Percentiles rank a stretch among this genome's conserved stretches.
phyloP scores from a whole-genome alignment of 2,797 vertebrate species.

The Morelia viridis region DNA sequence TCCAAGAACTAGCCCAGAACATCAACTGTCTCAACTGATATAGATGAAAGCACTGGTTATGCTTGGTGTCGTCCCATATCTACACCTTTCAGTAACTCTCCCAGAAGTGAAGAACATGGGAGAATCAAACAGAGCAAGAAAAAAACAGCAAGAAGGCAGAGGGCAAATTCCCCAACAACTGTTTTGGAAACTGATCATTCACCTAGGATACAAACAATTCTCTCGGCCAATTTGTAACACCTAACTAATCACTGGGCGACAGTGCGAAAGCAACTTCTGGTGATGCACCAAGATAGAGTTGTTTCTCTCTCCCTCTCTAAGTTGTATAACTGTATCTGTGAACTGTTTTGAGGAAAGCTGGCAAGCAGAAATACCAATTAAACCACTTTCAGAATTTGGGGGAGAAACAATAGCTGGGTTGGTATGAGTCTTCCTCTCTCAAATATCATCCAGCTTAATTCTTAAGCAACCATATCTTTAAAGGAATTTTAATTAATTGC shows the following conservation, averaged over 20 bases:
- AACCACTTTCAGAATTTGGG: neutral
- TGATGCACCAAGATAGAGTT: neutral
- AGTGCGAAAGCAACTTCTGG: neutral
- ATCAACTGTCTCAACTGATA: neutral
- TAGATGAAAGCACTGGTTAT: neutral
- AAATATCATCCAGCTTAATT: neutral
- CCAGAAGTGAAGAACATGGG: neutral
- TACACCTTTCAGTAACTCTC: neutral
- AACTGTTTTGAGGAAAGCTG: neutral
- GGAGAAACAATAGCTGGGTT: neutral
- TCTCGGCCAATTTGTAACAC: neutral
- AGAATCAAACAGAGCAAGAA: neutral
- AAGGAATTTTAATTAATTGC: constrained; percentile 17
- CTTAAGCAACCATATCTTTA: neutral
- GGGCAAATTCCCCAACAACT: neutral
- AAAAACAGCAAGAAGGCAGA: neutral
- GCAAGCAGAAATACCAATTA: neutral
- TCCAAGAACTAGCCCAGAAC: neutral
- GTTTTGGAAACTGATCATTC: neutral
- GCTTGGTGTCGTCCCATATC: neutral
- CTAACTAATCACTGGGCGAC: neutral
- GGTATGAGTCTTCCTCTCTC: neutral
- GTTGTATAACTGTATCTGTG: neutral
- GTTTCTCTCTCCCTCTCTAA: neutral
- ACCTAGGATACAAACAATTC: neutral